A percentile compares a stretch with the other conserved stretches of the same genome.
Conservation (phyloP, 30 jellyfish, hydroid and myxozoan genomes). For the Hydractinia echinata region DNA sequence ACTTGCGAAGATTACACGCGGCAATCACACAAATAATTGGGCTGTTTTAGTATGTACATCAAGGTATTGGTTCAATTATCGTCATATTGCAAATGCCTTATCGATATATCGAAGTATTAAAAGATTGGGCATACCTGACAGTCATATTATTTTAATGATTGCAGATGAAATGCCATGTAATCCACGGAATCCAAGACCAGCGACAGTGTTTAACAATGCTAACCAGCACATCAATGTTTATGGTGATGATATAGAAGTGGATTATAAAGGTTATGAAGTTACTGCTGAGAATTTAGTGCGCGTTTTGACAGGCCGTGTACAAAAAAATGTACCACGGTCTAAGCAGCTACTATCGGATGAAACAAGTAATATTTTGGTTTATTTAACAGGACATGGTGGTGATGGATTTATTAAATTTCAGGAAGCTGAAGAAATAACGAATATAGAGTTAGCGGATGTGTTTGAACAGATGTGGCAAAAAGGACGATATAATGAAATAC, state of each 20-base stretch:
- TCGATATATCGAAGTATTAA: conserved; percentile 80
- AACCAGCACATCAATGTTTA: conserved; percentile 82
- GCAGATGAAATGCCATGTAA: conserved; percentile 95
- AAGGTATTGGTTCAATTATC: conserved; percentile 78
- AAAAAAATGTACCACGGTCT: conserved; percentile 80
- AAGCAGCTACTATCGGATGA: conserved; percentile 81
- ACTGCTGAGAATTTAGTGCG: conserved; percentile 31
- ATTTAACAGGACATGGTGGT: conserved; percentile 97
- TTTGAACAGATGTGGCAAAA: conserved; percentile 91
- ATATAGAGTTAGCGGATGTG: conserved; percentile 81
- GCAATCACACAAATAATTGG: conserved; percentile 79
- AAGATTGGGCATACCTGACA: conserved; percentile 93
- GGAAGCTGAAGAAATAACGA: conserved; percentile 80
- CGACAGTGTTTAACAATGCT: conserved; percentile 79
- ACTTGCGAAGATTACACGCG: not conserved
- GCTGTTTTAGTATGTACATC: conserved; percentile 90
- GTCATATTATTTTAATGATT: conserved; percentile 80
- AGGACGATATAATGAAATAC: conserved; percentile 75
- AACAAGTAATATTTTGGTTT: conserved; percentile 73
- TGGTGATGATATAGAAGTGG: conserved; percentile 95
- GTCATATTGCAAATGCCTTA: conserved; percentile 81
- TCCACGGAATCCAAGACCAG: conserved; percentile 93
- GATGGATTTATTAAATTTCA: conserved; percentile 87
- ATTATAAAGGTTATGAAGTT: conserved; percentile 93
- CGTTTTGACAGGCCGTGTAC: conserved; percentile 54